These are phyloP conservation scores for Mythimna loreyi DNA, from an alignment of 2,888 invertebrate species.

Conservation along the genomic window DNA sequence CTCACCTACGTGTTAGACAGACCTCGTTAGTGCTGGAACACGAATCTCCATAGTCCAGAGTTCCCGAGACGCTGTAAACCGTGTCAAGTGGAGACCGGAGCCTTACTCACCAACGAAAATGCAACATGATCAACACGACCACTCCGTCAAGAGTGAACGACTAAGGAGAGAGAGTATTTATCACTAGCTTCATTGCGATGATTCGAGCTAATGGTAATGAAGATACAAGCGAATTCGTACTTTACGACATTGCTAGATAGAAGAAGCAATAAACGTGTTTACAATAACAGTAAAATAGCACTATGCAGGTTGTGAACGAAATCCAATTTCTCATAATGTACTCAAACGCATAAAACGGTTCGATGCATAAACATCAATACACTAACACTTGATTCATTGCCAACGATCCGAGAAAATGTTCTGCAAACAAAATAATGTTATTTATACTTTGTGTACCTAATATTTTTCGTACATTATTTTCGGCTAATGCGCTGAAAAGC, in stretches of 20 bases:
- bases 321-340: constrained; percentile 25
- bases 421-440: constrained; percentile 37
- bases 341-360: constrained; percentile 35
- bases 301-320: constrained; percentile 29
- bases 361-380: constrained; percentile 49
- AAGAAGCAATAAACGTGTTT: constrained; percentile 34
- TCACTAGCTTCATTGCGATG: too few species aligned
- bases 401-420: constrained; percentile 47
- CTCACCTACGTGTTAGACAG: too few species aligned
- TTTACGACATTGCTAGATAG: background rate
- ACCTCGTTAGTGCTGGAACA: too few species aligned
- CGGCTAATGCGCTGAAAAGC: constrained; percentile 8
- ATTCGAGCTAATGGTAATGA: too few species aligned
- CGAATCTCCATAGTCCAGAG: too few species aligned
- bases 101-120: too few species aligned
- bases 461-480: constrained; percentile 31
- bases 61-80: too few species aligned
- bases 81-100: too few species aligned
- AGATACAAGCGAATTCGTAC: background rate
- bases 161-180: too few species aligned
- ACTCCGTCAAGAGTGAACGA: too few species aligned
- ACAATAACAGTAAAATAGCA: constrained; percentile 31
- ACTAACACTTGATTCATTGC: constrained; percentile 59
- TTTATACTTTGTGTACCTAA: constrained; percentile 27
- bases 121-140: too few species aligned